Base-by-base conservation (phyloP, 2,113 vertebrate genomes). In the Gambusia affinis region DNA sequence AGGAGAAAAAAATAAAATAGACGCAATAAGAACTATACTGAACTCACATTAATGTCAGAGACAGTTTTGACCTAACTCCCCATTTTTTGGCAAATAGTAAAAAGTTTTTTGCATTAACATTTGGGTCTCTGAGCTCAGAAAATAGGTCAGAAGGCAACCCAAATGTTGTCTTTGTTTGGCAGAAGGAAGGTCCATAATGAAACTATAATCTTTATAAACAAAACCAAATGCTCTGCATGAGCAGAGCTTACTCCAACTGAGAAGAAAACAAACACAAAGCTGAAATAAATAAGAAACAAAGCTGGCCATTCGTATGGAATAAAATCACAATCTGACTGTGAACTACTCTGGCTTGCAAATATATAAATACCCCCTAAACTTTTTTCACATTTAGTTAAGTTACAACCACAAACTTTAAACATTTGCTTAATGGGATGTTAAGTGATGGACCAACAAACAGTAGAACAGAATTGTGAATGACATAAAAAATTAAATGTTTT, bases 171-270 rank as follows among this genome's bases (percentile, higher is more conserved):
- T 57, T 57, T 24, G 51, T 57, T 57, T 57, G 51, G 51, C 51
- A 57, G 51, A 57, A 54, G 47, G 47, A 5, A 22, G 47, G 22
- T 54, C 47, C 5, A 8, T 54, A 24, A 57, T 57, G 1, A 57
- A 57, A n/a, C 24, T 57, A 57, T 57, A 57, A 57, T 57, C 51
- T 57, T 57, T 57, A 57, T 57, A 57, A 57, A 57, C 51, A 57
- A 57, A 57, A 57, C 51, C 22, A 57, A 57, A 57, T 2, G 22
- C 24, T 57, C 17, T 57, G 22, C 22, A 10, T 57, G 17, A 57
- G 51, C 51, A 57, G 51, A 57, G 24, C 6, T 57, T 10, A 57
- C 51, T 8, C 22, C 19, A 57, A 57, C 51, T 57, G 51, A 57
- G 51, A 57, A 57, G 51, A n/a, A 57, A 57, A 57, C 8, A 57